These are phyloP conservation scores for Anas platyrhynchos DNA, from an alignment of 2,113 vertebrate species.

Conservation along the genomic window DNA sequence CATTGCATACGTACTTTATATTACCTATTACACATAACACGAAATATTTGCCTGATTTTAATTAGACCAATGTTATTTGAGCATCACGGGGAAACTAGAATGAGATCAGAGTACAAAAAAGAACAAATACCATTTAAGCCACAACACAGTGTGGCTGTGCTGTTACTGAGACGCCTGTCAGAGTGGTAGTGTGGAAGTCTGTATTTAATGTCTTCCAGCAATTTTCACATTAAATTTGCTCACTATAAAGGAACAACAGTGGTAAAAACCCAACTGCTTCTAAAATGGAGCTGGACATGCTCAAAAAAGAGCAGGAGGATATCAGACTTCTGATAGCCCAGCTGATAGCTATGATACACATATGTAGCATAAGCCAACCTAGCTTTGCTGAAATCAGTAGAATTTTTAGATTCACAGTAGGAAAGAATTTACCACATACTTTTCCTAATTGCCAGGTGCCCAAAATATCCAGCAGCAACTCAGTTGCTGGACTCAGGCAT, in stretches of 20 bases:
- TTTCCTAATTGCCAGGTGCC: background rate
- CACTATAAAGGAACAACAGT: background rate
- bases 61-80: conserved; percentile 52
- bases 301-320: background rate
- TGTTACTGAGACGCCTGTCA: background rate
- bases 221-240: background rate
- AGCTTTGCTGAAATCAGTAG: background rate
- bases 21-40: conserved; percentile 69
- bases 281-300: background rate
- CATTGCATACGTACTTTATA: conserved; percentile 56
- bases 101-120: conserved; percentile 27
- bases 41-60: conserved; percentile 74
- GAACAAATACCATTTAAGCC: background rate
- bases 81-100: background rate
- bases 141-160: background rate
- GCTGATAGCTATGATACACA: background rate
- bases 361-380: fast-evolving
- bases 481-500: background rate
- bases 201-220: background rate
- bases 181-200: background rate
- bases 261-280: background rate
- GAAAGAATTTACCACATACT: background rate
- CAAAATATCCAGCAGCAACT: background rate
- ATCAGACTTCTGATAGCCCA: background rate
- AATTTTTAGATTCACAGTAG: background rate